Conservation (phyloP, 2,113 vertebrate species). For the Leptosomus discolor region DNA sequence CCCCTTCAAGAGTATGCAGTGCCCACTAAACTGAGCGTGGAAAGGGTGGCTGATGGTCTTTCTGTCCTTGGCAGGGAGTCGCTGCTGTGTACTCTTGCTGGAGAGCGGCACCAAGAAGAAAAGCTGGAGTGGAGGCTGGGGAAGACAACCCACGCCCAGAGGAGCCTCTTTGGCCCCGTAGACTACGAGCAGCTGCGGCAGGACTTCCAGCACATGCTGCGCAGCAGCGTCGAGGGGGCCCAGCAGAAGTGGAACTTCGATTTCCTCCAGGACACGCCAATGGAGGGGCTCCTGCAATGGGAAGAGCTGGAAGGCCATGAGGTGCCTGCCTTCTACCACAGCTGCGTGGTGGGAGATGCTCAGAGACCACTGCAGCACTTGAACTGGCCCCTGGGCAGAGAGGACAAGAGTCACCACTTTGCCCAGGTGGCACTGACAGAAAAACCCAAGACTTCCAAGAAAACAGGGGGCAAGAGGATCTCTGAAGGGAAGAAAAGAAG, state of each 20-base stretch:
- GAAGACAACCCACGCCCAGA: background rate
- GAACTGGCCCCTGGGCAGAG: constrained; percentile 49
- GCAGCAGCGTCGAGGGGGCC: constrained; percentile 56
- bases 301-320: constrained; percentile 69
- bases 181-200: constrained; percentile 76
- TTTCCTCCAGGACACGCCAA: constrained; percentile 60
- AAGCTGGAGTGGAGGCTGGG: background rate
- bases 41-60: background rate
- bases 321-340: constrained; percentile 76
- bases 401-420: background rate
- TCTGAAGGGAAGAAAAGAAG: constrained; percentile 70
- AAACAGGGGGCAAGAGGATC: background rate
- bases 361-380: background rate
- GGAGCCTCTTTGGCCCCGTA: constrained; percentile 78
- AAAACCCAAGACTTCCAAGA: constrained; percentile 59
- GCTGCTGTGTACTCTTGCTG: fast-evolving
- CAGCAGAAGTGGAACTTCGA: constrained; percentile 79
- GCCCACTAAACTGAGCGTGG: background rate
- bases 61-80: background rate
- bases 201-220: constrained; percentile 75
- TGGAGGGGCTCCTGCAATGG: constrained; percentile 70
- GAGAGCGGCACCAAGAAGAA: background rate
- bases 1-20: background rate
- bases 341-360: constrained; percentile 29
- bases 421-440: background rate